Evolutionary conservation across 2,888 invertebrate genomes (phyloP), one percentile per base, ranked within the genome.

Genomic region (Timema cristinae): DNA sequence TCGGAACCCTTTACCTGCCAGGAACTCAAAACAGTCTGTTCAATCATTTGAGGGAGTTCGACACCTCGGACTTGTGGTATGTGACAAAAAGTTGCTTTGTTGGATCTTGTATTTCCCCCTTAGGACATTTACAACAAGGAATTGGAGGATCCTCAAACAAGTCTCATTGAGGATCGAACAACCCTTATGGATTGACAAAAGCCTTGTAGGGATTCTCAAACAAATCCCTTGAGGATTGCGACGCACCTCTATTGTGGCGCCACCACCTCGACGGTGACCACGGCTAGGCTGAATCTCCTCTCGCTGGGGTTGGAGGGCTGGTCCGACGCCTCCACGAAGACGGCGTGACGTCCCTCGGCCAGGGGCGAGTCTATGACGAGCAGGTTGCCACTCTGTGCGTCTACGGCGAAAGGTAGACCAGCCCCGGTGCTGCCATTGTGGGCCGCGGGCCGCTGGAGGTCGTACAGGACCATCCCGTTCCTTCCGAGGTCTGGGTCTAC

Each of bases 251-350:
- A 75, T 80, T 79, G 16, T 82, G 85, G 81, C 71, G 86, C 86
- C 69, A 87, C 85, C 0, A 93, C 91, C 77, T 93, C 92, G 73
- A 94, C 87, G 16, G 93, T 91, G 7, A 94, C 92, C n/a, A 94
- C 93, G 7, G 94, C 93, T 74, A 94, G 82, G 0, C 94, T 91
- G 77, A 91, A 91, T 79, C 94, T 84, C 75, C 90, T 86, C 81
- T 94, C 94, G 75, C 92, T 93, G 0, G 93, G 93, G 83, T 94
- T 94, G 0, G 88, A 83, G 0, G 94, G 94, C 82, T 92, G 86
- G 83, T 95, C 94, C 0, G 90, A 89, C 4, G 93, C 94, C 81
- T 94, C 94, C 52, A 94, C 88, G 78, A 95, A 92, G 9, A 94
- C 84, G 0, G 93, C 90, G 80, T 94, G 91, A 77, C 91, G 86